Evolutionary conservation across 2,113 vertebrate genomes (phyloP).

Genomic region (Alethe diademata): DNA sequence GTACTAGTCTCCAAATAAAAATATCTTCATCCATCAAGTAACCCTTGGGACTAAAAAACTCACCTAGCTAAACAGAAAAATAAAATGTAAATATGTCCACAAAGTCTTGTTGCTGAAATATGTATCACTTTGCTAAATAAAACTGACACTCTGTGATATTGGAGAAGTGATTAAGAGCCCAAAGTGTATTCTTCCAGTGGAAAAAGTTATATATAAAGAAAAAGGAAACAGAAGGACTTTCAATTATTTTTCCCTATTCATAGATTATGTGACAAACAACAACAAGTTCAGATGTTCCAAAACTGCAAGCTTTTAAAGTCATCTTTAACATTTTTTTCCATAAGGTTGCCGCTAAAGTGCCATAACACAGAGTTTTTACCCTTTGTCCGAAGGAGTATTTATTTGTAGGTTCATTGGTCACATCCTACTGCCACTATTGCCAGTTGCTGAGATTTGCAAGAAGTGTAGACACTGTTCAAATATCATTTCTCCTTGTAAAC

Average conservation of each 20-base stretch:
- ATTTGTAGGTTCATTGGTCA: not conserved
- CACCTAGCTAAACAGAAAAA: slow-evolving; percentile 1
- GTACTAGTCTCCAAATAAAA: not conserved
- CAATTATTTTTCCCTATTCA: not conserved
- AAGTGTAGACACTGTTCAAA: not conserved
- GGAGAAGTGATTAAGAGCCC: slow-evolving; percentile 15
- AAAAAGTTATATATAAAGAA: slow-evolving; percentile 15
- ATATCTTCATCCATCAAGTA: not conserved
- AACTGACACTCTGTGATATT: not conserved
- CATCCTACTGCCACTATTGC: not conserved
- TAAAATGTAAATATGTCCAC: not conserved
- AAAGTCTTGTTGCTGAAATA: not conserved
- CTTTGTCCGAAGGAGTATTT: not conserved
- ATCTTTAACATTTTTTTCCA: not conserved
- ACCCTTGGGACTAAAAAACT: not conserved
- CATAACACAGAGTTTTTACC: not conserved
- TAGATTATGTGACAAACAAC: not conserved
- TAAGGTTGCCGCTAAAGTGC: not conserved
- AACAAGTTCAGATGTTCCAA: not conserved
- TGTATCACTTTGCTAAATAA: slow-evolving; percentile 18
- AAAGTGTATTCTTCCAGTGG: not conserved
- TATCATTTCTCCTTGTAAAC: not conserved
- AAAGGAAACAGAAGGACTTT: not conserved
- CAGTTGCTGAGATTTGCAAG: not conserved
- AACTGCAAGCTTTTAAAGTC: not conserved